Conservation (phyloP, 2,888 invertebrate species). For the Tetranychus piercei region DNA sequence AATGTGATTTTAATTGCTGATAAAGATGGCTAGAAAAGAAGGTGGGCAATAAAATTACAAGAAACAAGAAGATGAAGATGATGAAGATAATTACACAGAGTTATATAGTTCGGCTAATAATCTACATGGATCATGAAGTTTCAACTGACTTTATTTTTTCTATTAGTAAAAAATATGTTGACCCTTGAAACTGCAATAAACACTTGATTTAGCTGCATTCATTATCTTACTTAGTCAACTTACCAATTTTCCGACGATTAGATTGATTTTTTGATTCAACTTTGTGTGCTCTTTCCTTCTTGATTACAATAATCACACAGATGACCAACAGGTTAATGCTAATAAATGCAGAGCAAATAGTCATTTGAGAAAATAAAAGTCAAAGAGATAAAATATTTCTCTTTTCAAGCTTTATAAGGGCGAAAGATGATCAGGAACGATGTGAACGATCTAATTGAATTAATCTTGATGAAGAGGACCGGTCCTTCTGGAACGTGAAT, state of each 20-base stretch:
- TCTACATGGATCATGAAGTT: neutral
- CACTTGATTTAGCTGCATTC: too few species aligned
- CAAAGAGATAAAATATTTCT: neutral
- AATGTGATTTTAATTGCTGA: neutral
- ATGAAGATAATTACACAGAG: neutral
- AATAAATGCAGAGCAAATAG: too few species aligned
- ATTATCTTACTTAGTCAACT: too few species aligned
- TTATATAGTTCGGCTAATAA: neutral
- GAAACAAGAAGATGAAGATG: too few species aligned
- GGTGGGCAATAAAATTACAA: too few species aligned
- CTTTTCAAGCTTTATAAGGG: too few species aligned
- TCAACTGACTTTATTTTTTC: neutral
- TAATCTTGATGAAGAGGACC: neutral
- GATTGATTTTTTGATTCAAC: too few species aligned
- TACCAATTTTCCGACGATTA: too few species aligned
- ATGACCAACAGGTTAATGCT: too few species aligned
- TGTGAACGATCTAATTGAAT: neutral
- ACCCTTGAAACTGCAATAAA: neutral
- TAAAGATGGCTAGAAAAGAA: neutral
- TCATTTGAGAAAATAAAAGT: neutral
- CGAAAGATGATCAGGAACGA: neutral
- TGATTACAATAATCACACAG: too few species aligned
- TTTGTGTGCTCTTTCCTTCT: too few species aligned
- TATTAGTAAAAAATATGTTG: neutral
- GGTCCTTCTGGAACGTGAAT: slow-evolving; percentile 1